Conservation (phyloP, 1,140 invertebrate genomes). For the Whitmania pigra region DNA sequence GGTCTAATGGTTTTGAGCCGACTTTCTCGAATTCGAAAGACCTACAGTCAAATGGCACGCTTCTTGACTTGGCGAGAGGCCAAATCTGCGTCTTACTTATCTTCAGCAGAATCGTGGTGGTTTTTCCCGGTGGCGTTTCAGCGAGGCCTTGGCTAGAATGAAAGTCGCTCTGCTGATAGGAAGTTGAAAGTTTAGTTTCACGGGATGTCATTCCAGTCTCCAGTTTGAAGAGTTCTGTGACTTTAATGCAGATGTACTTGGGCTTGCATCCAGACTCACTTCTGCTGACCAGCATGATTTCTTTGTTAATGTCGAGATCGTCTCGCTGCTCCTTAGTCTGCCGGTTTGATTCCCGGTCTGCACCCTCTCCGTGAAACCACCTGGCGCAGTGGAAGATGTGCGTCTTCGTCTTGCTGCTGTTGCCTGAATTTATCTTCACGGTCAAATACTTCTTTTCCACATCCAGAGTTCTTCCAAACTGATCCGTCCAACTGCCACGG, state of each 20-base stretch:
- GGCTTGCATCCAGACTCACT: conserved; percentile 19
- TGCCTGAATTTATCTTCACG: background rate
- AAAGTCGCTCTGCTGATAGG: no score
- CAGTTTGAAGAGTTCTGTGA: background rate
- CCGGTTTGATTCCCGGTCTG: background rate
- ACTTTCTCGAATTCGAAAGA: conserved; percentile 9
- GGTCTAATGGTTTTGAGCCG: background rate
- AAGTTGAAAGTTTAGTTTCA: no score
- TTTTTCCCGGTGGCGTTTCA: background rate
- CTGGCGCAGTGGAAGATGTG: conserved; percentile 22
- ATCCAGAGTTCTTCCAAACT: conserved; percentile 1
- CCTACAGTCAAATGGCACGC: conserved; percentile 15
- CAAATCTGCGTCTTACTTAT: conserved; percentile 18
- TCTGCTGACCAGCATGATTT: conserved; percentile 19
- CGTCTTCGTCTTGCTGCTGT: background rate
- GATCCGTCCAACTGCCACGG: conserved; percentile 16
- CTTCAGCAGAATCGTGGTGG: conserved; percentile 16
- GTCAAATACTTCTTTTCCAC: conserved; percentile 15
- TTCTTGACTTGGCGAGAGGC: background rate
- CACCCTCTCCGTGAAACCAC: conserved; percentile 5
- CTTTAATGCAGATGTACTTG: conserved; percentile 18
- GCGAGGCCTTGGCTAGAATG: background rate
- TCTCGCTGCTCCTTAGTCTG: background rate
- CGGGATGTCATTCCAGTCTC: no score
- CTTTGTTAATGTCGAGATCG: background rate